Base-by-base conservation (phyloP, 2,113 vertebrate genomes). In the Psammodynastes pulverulentus region DNA sequence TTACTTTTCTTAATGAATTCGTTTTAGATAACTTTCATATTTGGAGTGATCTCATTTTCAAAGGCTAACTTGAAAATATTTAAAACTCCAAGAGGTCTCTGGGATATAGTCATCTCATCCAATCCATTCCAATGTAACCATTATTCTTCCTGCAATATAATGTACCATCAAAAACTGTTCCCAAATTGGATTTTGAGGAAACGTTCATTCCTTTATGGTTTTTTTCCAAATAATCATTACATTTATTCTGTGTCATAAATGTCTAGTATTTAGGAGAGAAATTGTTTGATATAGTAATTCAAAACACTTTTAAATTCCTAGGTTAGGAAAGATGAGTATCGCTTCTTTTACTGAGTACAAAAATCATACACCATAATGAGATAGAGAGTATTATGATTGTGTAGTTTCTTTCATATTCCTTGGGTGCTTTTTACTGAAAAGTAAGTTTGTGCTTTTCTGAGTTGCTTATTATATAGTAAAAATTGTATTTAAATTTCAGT, bases 401-500 rank as follows among this genome's bases (percentile, higher is more conserved):
- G 48, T n/a, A 88, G 45, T 52, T 21, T 88, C 23, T 72, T 49
- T n/a, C 56, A 39, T 58, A 23, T 9, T 52, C 93, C 90, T 89
- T 91, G 51, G 54, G 84, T 72, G 91, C 45, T 87, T 87, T 29
- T 95, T 91, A 72, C 79, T 7, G 29, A 67, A 91, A 88, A 90
- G 29, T 87, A 89, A 34, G 90, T 53, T 79, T 72, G 49, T 84
- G 94, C 85, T 94, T 93, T 86, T 39, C 45, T 56, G 24, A 24
- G 45, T 87, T 58, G 84, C 56, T 54, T 93, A 89, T 88, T 72
- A 58, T 90, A 92, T 92, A 94, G 17, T 88, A 84, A 92, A 90
- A 84, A 89, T 86, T 85, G 85, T 91, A 95, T 95, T 96, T 86
- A 94, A 79, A 15, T 86, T 89, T 90, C 90, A 86, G 86, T 58